Conservation (phyloP, 2,888 invertebrate species). For the Lithophane socia region DNA sequence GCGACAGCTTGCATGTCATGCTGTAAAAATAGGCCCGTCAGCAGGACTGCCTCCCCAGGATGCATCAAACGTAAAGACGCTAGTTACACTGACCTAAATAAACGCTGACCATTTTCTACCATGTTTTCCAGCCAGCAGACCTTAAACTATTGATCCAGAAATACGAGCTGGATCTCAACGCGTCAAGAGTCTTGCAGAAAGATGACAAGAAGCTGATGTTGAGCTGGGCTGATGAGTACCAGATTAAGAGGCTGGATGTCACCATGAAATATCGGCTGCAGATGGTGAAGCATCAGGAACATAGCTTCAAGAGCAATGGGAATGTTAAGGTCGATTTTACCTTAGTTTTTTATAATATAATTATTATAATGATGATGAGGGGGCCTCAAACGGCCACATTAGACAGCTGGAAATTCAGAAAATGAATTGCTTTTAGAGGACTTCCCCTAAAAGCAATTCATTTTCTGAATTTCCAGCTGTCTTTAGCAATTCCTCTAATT, state of each 20-base stretch:
- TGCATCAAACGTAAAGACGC: neutral
- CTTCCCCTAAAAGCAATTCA: too few species aligned
- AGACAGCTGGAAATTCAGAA: too few species aligned
- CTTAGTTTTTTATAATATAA: neutral
- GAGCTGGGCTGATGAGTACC: constrained; percentile 72
- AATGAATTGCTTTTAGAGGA: too few species aligned
- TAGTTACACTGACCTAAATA: neutral
- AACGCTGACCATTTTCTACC: neutral
- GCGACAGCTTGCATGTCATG: too few species aligned
- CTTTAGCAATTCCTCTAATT: too few species aligned
- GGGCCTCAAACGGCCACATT: too few species aligned
- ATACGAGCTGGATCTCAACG: constrained; percentile 38
- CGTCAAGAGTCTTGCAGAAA: constrained; percentile 35
- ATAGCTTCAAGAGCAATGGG: constrained; percentile 68
- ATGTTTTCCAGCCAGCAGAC: constrained; percentile 10
- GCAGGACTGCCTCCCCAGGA: neutral
- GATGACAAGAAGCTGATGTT: constrained; percentile 70
- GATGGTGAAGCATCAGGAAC: constrained; percentile 77
- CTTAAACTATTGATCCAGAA: constrained; percentile 16
- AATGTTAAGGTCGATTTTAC: constrained; percentile 67
- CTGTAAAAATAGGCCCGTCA: neutral
- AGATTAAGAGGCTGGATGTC: constrained; percentile 76
- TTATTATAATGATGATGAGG: neutral
- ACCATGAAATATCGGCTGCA: constrained; percentile 76
- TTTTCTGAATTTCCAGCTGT: too few species aligned